phyloP scores from a whole-genome alignment of 2,797 vertebrate species.

The Ataeniobius toweri region DNA sequence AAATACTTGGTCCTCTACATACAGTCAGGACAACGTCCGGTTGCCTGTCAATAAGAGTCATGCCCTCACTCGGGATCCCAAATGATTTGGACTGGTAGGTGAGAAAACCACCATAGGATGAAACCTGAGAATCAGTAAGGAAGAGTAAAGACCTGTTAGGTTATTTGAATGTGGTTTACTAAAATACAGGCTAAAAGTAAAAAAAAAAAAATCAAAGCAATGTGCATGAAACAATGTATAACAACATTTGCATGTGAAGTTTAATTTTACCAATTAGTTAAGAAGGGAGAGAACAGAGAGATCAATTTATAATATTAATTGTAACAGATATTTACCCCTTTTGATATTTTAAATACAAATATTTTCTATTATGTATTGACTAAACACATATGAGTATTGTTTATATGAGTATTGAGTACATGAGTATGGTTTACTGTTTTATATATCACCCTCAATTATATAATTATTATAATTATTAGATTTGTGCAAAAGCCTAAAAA shows the following conservation, averaged over 20 bases:
- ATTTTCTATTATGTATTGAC: too few relatives aligned
- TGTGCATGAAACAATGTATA: neutral
- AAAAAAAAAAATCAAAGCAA: neutral
- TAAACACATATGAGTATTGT: too few relatives aligned
- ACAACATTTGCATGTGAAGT: neutral
- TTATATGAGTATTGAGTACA: too few relatives aligned
- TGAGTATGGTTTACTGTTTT: too few relatives aligned
- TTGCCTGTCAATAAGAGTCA: slow-evolving; percentile 84
- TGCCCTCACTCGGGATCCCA: slow-evolving; percentile 91
- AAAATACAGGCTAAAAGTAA: neutral
- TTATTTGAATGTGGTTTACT: slow-evolving; percentile 2
- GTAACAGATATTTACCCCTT: too few relatives aligned
- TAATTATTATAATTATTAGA: too few relatives aligned
- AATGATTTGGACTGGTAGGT: slow-evolving; percentile 93
- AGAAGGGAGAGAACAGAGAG: neutral
- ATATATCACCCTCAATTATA: too few relatives aligned
- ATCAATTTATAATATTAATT: too few relatives aligned
- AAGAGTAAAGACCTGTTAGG: slow-evolving; percentile 6
- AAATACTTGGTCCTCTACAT: slow-evolving; percentile 55
- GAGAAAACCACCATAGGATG: slow-evolving; percentile 91
- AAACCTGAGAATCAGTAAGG: slow-evolving; percentile 79
- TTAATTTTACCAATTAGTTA: neutral
- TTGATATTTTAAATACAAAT: too few relatives aligned
- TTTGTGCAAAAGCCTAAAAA: too few relatives aligned
- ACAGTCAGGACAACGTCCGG: slow-evolving; percentile 88